These are phyloP conservation scores for Yponomeuta malinellus DNA, from an alignment of 2,888 invertebrate species.

Conservation along the genomic window DNA sequence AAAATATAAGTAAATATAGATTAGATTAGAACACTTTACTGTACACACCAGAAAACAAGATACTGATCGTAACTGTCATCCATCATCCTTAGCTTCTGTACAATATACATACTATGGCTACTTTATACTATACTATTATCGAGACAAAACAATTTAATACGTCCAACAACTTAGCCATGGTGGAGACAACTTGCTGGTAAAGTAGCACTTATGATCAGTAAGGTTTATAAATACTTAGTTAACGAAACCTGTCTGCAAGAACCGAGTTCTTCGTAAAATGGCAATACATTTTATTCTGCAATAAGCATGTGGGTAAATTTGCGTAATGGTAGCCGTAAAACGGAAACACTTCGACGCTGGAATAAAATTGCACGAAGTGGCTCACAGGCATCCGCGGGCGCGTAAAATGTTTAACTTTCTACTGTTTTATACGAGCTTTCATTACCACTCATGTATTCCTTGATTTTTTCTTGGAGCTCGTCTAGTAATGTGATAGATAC, in stretches of 20 bases:
- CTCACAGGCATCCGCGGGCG: constrained; percentile 27
- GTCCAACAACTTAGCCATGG: too few species aligned
- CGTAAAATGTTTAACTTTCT: constrained; percentile 36
- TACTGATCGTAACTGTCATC: too few species aligned
- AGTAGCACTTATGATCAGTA: too few species aligned
- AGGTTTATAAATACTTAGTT: not conserved
- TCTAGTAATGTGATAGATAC: not conserved
- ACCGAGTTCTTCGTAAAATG: not conserved
- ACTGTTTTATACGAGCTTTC: constrained; percentile 25
- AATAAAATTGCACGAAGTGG: constrained; percentile 28
- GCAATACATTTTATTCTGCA: constrained; percentile 56
- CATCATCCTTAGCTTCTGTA: too few species aligned
- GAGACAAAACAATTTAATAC: too few species aligned
- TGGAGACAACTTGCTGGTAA: too few species aligned
- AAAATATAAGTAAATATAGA: too few species aligned
- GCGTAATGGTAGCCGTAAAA: constrained; percentile 68
- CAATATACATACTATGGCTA: too few species aligned
- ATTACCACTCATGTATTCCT: constrained; percentile 2
- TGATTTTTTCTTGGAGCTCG: constrained; percentile 5
- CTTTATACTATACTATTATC: too few species aligned
- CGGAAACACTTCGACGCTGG: constrained; percentile 33
- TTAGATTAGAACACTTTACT: too few species aligned
- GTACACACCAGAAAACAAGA: too few species aligned
- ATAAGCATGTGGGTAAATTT: constrained; percentile 75
- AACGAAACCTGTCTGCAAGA: not conserved